Evolutionary conservation across 1,140 invertebrate genomes (phyloP), one percentile per base, ranked within the genome.

Genomic region (Drosophila rhopaloa): DNA sequence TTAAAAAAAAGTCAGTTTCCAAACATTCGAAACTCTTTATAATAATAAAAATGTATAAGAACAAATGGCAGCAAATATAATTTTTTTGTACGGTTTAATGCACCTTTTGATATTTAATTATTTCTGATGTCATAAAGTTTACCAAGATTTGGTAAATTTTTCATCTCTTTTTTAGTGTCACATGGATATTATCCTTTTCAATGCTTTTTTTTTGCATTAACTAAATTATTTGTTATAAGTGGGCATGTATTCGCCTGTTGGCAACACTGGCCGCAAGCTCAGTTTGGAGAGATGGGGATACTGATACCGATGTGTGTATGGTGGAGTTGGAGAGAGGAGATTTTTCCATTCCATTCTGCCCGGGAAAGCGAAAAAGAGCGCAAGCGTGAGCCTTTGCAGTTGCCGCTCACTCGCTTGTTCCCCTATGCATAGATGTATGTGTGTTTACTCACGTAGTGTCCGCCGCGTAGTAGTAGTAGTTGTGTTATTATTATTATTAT

Each of bases 401-500:
- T 65, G 38, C 60, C 66, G 61, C 66, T 70, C 66, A 67, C 40
- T 38, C 32, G 48, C 13, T 24, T 19, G 58, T 27, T 35, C 13
- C 14, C 11, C 29, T 35, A 51, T 35, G 16, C n/a, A 11, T 10
- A 40, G 35, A 51, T 61, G 48, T 82, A 61, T 75, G 43, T 58
- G 63, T 63, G 68, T 80, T 84, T 84, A 83, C 81, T 83, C 81
- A 83, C 81, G 81, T 83, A 83, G 80, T 83, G 63, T 35, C 38
- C 47, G 65, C 47, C 40, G 74, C 79, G 62, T 63, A 60, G 80
- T 84, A 84, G 76, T 82, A 79, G 80, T 83, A 83, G 80, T 83
- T 84, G 80, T 82, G 81, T 84, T 83, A 84, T 83, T 82, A 82
- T 82, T 83, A 73, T 83, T 83, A 71, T 83, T 83, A 60, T 83